Evolutionary conservation across 2,113 vertebrate species (phyloP), one percentile per base, ranked within the genome.

Genomic region (Parotia lawesii): DNA sequence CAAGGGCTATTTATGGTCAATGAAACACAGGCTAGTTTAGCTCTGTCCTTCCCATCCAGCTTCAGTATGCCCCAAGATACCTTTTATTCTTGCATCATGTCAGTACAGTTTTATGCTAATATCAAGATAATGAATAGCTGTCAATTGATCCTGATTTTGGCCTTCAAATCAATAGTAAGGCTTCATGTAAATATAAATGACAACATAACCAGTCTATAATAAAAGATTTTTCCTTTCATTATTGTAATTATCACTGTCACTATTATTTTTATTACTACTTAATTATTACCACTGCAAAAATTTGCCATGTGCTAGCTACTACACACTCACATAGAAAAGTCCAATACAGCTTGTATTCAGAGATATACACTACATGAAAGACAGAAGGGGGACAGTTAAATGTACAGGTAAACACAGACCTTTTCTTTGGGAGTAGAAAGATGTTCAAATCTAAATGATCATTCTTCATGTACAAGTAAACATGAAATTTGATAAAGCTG

Each of bases 41-140:
- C 25, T 33, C 15, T 58, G n/a, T 35, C 25, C 42, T 94, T 80
- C 16, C 62, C 42, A 81, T 61, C 14, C 53, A 93, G 65, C 11
- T 67, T 80, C 40, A 72, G 28, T 33, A 75, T 79, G 77, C 77
- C 84, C 54, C 70, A 91, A 92, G 91, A 79, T 28, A 91, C 29
- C 31, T 91, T 82, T 87, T 78, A 79, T 69, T 75, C 81, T 94
- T 84, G 33, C 47, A 73, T 89, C 80, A 67, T 85, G 73, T 85
- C 77, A 85, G 53, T 72, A 66, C 19, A 75, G 65, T 89, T 95
- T 94, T 82, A 89, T 90, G 81, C 76, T 65, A 93, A 37, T 87
- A 70, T 89, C 89, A 85, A 89, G 77, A 81, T 85, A 94, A 93
- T 69, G 25, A 72, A 48, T 90, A 75, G 61, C 51, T 95, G 85